Evolutionary conservation across 2,797 vertebrate species (phyloP), one percentile per base, ranked within the genome.

Genomic region (Anas georgica): DNA sequence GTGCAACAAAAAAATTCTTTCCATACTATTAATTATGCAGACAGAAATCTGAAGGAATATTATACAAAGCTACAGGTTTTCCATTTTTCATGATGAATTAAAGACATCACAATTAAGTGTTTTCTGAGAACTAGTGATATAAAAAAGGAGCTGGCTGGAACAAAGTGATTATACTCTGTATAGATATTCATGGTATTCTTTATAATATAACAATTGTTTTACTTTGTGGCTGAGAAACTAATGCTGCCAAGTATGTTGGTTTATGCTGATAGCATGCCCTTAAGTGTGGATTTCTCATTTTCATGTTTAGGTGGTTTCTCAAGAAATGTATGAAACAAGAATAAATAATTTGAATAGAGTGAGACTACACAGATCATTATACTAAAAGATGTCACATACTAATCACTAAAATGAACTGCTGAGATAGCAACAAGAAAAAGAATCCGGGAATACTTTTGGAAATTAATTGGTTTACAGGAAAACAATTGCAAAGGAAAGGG

Each of bases 11-110:
- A 78, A 63, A 93, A 63, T 86, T 95, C 73, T 79, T 96, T 95
- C 91, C 91, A 17, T 37, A 75, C 31, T 22, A 88, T 93, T 96
- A 97, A 96, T 97, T 97, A 96, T 94, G 94, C 83, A 86, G 90
- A 86, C 21, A 87, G 69, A 41, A 96, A 88, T 74, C 81, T 96
- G 91, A 95, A 96, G 37, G 69, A 93, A 81, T 76, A 88, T 52
- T 73, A 50, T 90, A 95, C 62, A 91, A 70, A 94, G 35, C 22
- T 86, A 67, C 46, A 85, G 59, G 54, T 94, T 95, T 96, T 87
- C 90, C 94, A 58, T 48, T 96, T 93, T 67, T 15, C 60, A 62
- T 88, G 90, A 85, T 95, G 48, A 95, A 88, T 91, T 74, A 94
- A 84, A 97, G 52, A 26, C 33, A 39, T 60, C 37, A 72, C 72